phyloP scores from a whole-genome alignment of 2,888 invertebrate genomes.

The Xanthorhoe designata region DNA sequence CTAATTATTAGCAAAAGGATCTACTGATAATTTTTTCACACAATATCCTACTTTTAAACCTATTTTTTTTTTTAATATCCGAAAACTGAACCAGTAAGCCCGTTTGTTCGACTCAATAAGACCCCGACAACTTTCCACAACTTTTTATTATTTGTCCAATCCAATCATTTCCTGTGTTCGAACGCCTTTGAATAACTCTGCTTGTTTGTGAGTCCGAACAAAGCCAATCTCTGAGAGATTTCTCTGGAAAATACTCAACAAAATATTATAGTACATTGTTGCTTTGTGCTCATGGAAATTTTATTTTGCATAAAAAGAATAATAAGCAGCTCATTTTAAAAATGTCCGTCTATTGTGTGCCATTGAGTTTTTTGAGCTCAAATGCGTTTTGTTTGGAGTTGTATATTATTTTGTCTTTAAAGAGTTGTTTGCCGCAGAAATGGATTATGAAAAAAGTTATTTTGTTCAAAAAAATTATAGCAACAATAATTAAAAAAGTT shows the following conservation, averaged over 20 bases:
- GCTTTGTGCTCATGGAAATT: slow-evolving; percentile 73
- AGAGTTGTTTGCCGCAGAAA: neutral
- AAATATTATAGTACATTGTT: slow-evolving; percentile 72
- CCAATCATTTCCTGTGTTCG: slow-evolving; percentile 55
- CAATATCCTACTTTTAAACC: neutral
- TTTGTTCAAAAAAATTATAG: neutral
- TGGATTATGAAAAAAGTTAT: neutral
- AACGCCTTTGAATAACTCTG: slow-evolving; percentile 69
- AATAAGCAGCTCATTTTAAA: slow-evolving; percentile 44
- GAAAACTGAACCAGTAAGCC: slow-evolving; percentile 16
- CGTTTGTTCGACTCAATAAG: slow-evolving; percentile 23
- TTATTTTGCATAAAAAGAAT: slow-evolving; percentile 53
- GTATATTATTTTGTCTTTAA: neutral
- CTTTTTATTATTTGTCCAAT: slow-evolving; percentile 54
- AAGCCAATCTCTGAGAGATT: slow-evolving; percentile 74
- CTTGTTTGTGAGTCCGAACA: slow-evolving; percentile 74
- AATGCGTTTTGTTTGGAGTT: neutral
- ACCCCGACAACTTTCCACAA: slow-evolving; percentile 27
- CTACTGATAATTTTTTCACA: neutral
- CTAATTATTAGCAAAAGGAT: no score
- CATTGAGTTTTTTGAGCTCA: slow-evolving; percentile 13
- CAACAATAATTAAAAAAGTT: no score
- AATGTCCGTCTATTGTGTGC: slow-evolving; percentile 24
- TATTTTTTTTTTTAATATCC: slow-evolving; percentile 2
- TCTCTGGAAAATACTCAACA: slow-evolving; percentile 73